Percentiles rank a stretch among this genome's conserved stretches.
Conservation (phyloP, 2,797 vertebrate genomes). For the Xenops minutus region DNA sequence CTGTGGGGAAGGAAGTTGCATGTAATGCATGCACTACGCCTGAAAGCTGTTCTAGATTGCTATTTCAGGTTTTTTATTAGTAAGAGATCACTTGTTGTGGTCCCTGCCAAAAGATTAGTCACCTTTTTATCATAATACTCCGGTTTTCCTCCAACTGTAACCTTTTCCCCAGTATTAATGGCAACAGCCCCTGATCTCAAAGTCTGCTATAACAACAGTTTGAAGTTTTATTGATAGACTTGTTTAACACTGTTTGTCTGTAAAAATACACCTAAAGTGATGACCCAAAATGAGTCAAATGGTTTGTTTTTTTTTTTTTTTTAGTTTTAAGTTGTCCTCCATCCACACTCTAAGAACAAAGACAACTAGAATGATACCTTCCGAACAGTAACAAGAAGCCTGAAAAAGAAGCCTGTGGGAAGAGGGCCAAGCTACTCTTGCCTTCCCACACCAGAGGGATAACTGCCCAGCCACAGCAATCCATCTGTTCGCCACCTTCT, state of each 20-base stretch:
- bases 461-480: background rate
- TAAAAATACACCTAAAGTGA: background rate
- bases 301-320: no score
- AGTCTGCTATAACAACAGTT: background rate
- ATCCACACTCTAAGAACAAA: background rate
- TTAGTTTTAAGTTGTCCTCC: background rate
- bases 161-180: background rate
- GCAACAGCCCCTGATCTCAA: background rate
- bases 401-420: background rate
- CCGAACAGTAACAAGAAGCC: background rate
- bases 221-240: background rate
- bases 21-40: background rate
- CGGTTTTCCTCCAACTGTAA: background rate
- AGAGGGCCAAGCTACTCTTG: background rate
- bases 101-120: background rate
- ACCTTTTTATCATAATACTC: background rate
- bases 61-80: background rate
- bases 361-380: background rate
- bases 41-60: background rate
- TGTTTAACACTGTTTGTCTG: background rate
- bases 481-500: slow-evolving; percentile 8
- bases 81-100: background rate
- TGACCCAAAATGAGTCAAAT: background rate
- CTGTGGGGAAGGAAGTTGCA: background rate
- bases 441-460: background rate